These are phyloP conservation scores for Dendrolimus kikuchii DNA, from an alignment of 1,140 invertebrate genomes.

Conservation along the genomic window DNA sequence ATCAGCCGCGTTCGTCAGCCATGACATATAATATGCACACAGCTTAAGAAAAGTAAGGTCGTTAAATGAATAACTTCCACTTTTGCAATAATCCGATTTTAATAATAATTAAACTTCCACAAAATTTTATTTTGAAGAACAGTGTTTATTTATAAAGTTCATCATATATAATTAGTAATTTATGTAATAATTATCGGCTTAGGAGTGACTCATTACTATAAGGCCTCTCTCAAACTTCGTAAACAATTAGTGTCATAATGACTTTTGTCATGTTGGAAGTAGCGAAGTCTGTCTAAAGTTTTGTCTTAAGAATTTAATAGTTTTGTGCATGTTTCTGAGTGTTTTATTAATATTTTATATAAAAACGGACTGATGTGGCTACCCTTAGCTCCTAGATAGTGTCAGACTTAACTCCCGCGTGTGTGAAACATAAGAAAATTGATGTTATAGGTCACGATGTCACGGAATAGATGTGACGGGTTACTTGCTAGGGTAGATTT, in stretches of 20 bases:
- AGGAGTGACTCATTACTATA: too few species aligned
- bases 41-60: too few species aligned
- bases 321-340: conserved; percentile 32
- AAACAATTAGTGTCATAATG: conserved; percentile 31
- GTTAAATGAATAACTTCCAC: too few species aligned
- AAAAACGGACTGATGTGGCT: conserved; percentile 42
- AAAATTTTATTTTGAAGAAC: too few species aligned
- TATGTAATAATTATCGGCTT: too few species aligned
- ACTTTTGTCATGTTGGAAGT: conserved; percentile 72
- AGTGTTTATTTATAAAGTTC: too few species aligned
- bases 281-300: conserved; percentile 37
- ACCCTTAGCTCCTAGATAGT: conserved; percentile 29
- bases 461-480: conserved; percentile 73
- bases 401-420: conserved; percentile 11
- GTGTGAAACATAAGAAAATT: conserved; percentile 26
- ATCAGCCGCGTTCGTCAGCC: too few species aligned
- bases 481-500: conserved; percentile 91
- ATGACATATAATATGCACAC: too few species aligned
- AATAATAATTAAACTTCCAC: too few species aligned
- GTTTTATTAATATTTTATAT: conserved; percentile 26
- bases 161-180: too few species aligned
- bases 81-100: too few species aligned
- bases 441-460: conserved; percentile 57
- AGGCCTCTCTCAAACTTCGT: background rate
- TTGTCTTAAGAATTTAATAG: conserved; percentile 30